Base-by-base conservation (phyloP, 2,113 vertebrate genomes). In the Anoura caudifer region DNA sequence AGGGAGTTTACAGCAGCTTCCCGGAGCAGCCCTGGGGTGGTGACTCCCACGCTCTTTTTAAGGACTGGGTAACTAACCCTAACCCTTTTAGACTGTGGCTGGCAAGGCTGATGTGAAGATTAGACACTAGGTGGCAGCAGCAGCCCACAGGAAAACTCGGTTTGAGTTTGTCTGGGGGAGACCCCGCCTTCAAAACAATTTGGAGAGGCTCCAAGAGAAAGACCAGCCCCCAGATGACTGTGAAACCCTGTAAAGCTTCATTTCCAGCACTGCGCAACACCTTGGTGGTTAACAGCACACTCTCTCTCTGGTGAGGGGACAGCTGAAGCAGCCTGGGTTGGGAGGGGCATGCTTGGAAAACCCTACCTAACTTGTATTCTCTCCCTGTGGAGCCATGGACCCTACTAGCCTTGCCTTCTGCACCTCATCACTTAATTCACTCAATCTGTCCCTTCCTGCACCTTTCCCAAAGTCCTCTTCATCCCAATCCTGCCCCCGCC, bases 101-200 rank as follows among this genome's bases (percentile, higher is more conserved):
- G 7, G n/a, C 3, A 7, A 75, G 43, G 79, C 85, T 90, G 47
- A 43, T 0, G 33, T 19, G 4, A 0, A 88, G 52, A 63, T 50
- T 65, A 31, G 95, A 92, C 97, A 93, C 94, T 96, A 98, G 97
- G 94, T 98, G 97, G 97, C 97, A 87, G 97, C 75, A 98, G 86
- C 88, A 94, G 59, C 73, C 97, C 95, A 81, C 2, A 13, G 22
- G 86, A 97, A 94, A 80, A 89, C 52, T 97, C 43, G 0, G 15
- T 3, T 75, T 12, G 72, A 1, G 41, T 59, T 92, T 54, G 54
- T 50, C 16, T 81, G 17, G 76, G 81, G 61, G n/a, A 75, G 4
- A 22, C 33, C 45, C 22, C 28, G 38, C 1, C 4, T 16, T 8
- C 24, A 47, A 84, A 13, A 61, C 52, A 70, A 79, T 70, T 96